A percentile compares a stretch with the other conserved stretches of the same genome.
Evolutionary conservation across 2,797 vertebrate genomes (phyloP).

Genomic region (Tachyglossus aculeatus): DNA sequence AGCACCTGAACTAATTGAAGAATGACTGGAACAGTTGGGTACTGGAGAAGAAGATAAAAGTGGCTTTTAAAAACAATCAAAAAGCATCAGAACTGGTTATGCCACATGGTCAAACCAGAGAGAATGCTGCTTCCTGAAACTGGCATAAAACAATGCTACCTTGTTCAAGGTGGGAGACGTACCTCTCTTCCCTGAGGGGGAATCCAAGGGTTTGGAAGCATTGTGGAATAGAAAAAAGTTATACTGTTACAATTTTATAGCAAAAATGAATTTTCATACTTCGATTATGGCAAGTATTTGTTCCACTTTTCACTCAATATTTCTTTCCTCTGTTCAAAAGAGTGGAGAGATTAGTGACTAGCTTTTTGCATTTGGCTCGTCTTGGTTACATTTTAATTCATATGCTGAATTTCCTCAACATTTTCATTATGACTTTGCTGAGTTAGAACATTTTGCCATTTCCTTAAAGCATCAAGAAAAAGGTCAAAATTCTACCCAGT

Average conservation of each 20-base stretch:
- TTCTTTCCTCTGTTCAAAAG: slow-evolving; percentile 12
- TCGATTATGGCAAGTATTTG: background rate
- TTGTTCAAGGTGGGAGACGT: slow-evolving; percentile 56
- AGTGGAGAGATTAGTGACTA: slow-evolving; percentile 3
- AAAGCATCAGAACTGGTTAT: slow-evolving; percentile 19
- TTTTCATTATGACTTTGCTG: background rate
- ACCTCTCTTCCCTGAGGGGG: slow-evolving; percentile 91
- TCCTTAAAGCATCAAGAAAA: background rate
- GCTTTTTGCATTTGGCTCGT: slow-evolving; percentile 11
- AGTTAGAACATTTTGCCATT: background rate
- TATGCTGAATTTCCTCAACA: background rate
- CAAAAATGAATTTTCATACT: background rate
- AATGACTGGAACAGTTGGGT: slow-evolving; percentile 6
- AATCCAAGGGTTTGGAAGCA: slow-evolving; percentile 72
- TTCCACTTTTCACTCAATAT: background rate
- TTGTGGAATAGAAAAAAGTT: slow-evolving; percentile 56
- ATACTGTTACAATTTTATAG: slow-evolving; percentile 68
- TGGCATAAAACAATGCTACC: slow-evolving; percentile 27
- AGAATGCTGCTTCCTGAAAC: slow-evolving; percentile 34
- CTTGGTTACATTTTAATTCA: slow-evolving; percentile 11
- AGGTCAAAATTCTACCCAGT: background rate
- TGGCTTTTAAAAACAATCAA: slow-evolving; percentile 30
- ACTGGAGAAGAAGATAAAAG: slow-evolving; percentile 26
- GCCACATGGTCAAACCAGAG: slow-evolving; percentile 12
- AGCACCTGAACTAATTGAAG: background rate